Percentiles rank a stretch among this genome's conserved stretches.
phyloP scores from a whole-genome alignment of 2,888 invertebrate species.

The Nephrotoma flavescens region DNA sequence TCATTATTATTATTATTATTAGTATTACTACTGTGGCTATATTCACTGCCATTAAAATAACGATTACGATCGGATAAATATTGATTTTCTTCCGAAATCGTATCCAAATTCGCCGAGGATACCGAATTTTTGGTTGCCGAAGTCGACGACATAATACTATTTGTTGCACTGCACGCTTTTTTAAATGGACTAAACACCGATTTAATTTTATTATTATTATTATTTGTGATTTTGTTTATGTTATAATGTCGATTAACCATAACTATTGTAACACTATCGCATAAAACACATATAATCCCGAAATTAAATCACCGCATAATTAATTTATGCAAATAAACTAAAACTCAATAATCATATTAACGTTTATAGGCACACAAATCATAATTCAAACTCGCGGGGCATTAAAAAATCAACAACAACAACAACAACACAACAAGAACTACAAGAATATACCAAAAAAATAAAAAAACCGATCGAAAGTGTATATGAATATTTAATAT shows the following conservation, averaged over 20 bases:
- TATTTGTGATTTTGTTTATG: background rate
- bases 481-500: background rate
- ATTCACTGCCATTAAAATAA: slow-evolving; percentile 2
- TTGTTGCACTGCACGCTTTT: background rate
- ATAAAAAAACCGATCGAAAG: background rate
- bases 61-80: background rate
- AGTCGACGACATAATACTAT: background rate
- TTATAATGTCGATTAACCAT: background rate
- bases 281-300: background rate
- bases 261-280: background rate
- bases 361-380: background rate
- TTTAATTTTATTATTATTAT: background rate
- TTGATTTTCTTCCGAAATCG: slow-evolving; percentile 4
- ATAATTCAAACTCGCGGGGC: background rate
- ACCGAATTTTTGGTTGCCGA: background rate
- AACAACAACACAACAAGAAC: background rate
- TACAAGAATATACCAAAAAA: too few relatives aligned
- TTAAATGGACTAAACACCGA: background rate
- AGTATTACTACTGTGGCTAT: background rate
- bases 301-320: background rate
- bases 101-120: background rate
- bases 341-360: background rate
- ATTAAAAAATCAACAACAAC: background rate
- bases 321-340: background rate
- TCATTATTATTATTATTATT: background rate